Conservation (phyloP, 2,113 vertebrate genomes). For the Podarcis muralis region DNA sequence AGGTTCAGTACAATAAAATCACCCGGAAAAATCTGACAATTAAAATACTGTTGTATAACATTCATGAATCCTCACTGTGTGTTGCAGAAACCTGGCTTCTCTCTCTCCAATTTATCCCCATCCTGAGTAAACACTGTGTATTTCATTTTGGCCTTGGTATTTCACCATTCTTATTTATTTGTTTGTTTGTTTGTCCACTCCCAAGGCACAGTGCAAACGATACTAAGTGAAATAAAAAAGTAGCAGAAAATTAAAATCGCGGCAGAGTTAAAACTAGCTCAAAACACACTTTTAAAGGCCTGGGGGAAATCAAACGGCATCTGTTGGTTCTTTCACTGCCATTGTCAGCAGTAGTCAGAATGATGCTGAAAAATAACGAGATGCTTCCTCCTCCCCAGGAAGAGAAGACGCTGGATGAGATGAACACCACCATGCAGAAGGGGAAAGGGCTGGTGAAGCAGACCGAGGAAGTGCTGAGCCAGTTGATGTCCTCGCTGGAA, state of each 20-base stretch:
- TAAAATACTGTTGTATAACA: no score
- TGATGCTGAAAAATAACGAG: rapidly evolving
- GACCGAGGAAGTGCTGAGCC: slow-evolving; percentile 85
- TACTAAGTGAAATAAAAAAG: not conserved
- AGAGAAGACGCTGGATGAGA: slow-evolving; percentile 77
- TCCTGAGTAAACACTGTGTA: no score
- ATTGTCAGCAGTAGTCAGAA: not conserved
- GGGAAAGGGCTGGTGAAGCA: slow-evolving; percentile 80
- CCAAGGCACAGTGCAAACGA: not conserved
- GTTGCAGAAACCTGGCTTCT: no score
- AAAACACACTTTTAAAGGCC: not conserved
- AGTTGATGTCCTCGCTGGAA: slow-evolving; percentile 84
- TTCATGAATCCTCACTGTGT: no score
- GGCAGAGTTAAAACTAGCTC: not conserved
- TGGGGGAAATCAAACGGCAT: not conserved
- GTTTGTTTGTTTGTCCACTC: not conserved
- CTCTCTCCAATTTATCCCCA: no score
- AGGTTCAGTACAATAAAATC: no score
- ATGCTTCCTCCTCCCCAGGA: slow-evolving; percentile 72
- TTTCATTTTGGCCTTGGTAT: not conserved
- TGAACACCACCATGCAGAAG: slow-evolving; percentile 78
- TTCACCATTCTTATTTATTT: not conserved
- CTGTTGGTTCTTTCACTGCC: not conserved
- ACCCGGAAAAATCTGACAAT: no score
- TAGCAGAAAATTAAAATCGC: not conserved